A percentile compares a stretch with the other conserved stretches of the same genome.
Evolutionary conservation across 2,797 vertebrate genomes (phyloP).

Genomic region (Chiroxiphia lanceolata): DNA sequence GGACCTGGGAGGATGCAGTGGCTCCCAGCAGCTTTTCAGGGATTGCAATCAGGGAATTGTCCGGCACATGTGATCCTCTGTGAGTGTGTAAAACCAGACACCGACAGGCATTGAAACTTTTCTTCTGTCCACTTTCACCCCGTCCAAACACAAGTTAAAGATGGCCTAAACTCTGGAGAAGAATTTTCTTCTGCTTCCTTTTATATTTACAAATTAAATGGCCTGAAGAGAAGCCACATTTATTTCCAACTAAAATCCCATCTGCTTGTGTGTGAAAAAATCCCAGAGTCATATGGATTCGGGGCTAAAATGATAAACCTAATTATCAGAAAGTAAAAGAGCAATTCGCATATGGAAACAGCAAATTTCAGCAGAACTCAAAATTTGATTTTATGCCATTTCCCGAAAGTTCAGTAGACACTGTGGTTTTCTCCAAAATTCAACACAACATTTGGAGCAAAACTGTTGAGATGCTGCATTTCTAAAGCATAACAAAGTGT

Average conservation of each 20-base stretch:
- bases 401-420: not conserved
- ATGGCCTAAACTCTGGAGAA: not conserved
- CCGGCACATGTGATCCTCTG: not conserved
- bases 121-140: not conserved
- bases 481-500: not conserved
- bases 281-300: not conserved
- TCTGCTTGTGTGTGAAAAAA: not conserved
- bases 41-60: too few relatives aligned
- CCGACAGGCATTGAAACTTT: fast-evolving
- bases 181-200: not conserved
- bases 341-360: not conserved
- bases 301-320: not conserved
- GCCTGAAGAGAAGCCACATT: not conserved
- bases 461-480: not conserved
- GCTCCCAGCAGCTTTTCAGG: not conserved
- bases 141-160: not conserved
- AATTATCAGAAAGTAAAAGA: conserved; percentile 19
- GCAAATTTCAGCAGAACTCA: not conserved
- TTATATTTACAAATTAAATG: not conserved
- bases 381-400: not conserved
- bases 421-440: not conserved
- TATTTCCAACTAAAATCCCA: not conserved
- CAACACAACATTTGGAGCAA: not conserved
- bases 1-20: not conserved
- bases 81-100: not conserved